Conservation (phyloP, 2,113 vertebrate species). For the Oryzias curvinotus region DNA sequence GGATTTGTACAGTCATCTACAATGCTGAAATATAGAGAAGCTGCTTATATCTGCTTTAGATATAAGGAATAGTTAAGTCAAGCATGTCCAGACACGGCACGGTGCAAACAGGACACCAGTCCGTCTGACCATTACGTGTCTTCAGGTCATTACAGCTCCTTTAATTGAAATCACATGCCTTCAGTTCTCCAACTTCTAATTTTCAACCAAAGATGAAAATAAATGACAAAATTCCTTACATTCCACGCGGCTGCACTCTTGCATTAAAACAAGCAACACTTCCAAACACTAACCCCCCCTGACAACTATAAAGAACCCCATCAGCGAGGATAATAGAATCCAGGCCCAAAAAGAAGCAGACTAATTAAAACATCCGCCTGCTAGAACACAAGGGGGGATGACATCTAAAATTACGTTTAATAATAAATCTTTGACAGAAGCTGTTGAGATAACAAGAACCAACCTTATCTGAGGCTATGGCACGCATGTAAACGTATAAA, state of each 20-base stretch:
- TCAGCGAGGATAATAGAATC: constrained; percentile 60
- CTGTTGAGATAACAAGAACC: constrained; percentile 17
- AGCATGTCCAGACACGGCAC: constrained; percentile 17
- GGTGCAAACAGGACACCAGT: constrained; percentile 10
- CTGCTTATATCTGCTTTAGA: constrained; percentile 11
- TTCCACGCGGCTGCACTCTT: constrained; percentile 59
- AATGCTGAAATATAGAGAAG: not conserved
- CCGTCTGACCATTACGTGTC: constrained; percentile 45
- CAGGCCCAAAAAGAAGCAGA: constrained; percentile 64
- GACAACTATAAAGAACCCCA: constrained; percentile 70
- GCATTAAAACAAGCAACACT: constrained; percentile 63
- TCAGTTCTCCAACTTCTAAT: constrained; percentile 52
- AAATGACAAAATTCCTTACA: constrained; percentile 71
- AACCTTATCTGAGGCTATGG: not conserved
- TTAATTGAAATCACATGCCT: constrained; percentile 67
- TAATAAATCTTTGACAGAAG: constrained; percentile 33
- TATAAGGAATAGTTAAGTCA: constrained; percentile 16
- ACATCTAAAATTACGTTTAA: constrained; percentile 19
- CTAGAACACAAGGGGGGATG: constrained; percentile 21
- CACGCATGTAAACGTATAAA: constrained; percentile 30
- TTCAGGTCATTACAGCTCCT: constrained; percentile 47
- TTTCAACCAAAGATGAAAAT: constrained; percentile 64
- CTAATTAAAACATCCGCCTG: constrained; percentile 64
- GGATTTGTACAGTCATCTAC: not conserved
- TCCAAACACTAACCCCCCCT: constrained; percentile 61